These are phyloP conservation scores for Melopsittacus undulatus DNA, from an alignment of 2,797 vertebrate species.

Conservation along the genomic window DNA sequence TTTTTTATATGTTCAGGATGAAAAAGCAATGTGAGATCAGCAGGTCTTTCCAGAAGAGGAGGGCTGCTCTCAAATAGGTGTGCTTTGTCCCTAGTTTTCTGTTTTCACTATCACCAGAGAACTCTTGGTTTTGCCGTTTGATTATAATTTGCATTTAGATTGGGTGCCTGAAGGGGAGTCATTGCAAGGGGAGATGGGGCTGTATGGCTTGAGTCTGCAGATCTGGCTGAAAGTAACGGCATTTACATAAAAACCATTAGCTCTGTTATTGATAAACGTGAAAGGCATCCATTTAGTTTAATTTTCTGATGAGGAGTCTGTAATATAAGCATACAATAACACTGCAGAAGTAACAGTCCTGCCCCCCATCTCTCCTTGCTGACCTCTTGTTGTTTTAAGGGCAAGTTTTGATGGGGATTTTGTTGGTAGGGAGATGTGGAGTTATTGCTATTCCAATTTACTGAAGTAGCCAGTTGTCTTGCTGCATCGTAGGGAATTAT, in stretches of 20 bases:
- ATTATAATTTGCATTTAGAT: constrained; percentile 73
- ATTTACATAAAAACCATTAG: constrained; percentile 67
- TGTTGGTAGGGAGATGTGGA: neutral
- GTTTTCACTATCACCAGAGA: neutral
- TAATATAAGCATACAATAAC: neutral
- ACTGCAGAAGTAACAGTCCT: neutral
- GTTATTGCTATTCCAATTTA: neutral
- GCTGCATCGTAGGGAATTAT: neutral
- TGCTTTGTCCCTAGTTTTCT: neutral
- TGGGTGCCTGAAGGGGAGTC: constrained; percentile 58
- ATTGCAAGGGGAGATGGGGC: neutral
- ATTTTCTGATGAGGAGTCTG: constrained; percentile 41
- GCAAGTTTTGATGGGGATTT: neutral
- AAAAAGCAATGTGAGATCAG: neutral
- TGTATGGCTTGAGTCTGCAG: neutral
- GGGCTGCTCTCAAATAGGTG: neutral
- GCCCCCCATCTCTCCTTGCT: neutral
- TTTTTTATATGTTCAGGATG: neutral
- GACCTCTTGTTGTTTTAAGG: neutral
- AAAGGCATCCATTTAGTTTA: constrained; percentile 44
- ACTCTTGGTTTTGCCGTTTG: neutral
- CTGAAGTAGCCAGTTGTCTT: constrained; percentile 8
- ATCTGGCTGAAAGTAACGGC: neutral
- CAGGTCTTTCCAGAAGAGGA: neutral
- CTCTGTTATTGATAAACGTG: constrained; percentile 61